phyloP scores from a whole-genome alignment of 2,888 invertebrate species.

The Trissonchulus latispiculum region DNA sequence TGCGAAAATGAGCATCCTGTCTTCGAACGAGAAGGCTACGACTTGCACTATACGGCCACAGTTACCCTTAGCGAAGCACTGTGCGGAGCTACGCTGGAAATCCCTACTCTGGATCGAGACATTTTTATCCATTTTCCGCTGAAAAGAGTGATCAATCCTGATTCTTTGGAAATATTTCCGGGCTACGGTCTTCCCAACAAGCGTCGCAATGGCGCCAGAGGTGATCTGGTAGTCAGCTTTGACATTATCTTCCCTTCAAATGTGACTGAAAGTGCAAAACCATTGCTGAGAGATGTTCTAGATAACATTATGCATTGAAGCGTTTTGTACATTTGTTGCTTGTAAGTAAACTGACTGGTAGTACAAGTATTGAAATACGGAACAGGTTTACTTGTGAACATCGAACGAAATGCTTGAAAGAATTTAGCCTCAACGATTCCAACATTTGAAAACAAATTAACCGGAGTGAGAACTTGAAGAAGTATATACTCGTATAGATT shows the following conservation, averaged over 20 bases:
- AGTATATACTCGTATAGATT: too few species aligned
- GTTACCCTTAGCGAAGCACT: constrained; percentile 23
- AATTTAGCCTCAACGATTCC: too few species aligned
- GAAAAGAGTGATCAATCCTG: background rate
- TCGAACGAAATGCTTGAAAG: too few species aligned
- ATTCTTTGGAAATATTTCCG: background rate
- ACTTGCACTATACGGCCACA: constrained; percentile 13
- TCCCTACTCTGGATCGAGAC: background rate
- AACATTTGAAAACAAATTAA: too few species aligned
- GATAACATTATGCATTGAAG: background rate
- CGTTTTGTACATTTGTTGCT: too few species aligned
- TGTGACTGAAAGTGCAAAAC: background rate
- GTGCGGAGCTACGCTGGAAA: constrained; percentile 27
- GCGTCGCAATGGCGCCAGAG: background rate
- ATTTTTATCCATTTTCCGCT: background rate
- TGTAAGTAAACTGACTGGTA: too few species aligned
- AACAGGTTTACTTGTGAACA: too few species aligned
- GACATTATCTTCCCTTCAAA: background rate
- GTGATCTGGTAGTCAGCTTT: background rate
- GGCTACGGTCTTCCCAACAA: background rate
- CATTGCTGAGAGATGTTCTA: background rate
- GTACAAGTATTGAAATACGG: too few species aligned
- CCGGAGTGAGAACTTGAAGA: too few species aligned
- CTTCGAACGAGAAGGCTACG: constrained; percentile 30
- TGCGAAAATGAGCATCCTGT: constrained; percentile 49